Percentiles rank a stretch among this genome's conserved stretches.
phyloP scores from a whole-genome alignment of 2,888 invertebrate species.

The Aphelenchoides bicaudatus region DNA sequence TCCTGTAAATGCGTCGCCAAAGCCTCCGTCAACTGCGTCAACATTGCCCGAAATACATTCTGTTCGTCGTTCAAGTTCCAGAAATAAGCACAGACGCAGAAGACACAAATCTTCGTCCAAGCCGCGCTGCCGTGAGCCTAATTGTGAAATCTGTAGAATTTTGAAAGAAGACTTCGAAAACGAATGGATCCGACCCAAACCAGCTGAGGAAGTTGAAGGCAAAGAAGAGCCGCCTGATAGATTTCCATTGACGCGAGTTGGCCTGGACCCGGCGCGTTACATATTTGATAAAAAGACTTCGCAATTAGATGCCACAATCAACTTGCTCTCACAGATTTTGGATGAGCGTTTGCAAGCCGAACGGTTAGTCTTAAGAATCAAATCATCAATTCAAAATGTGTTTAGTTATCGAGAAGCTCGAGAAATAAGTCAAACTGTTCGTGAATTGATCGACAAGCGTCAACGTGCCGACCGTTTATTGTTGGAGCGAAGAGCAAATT shows the following conservation, averaged over 20 bases:
- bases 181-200: not conserved
- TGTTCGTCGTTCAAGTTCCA: not conserved
- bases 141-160: constrained; percentile 3
- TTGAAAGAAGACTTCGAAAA: not conserved
- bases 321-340: constrained; percentile 9
- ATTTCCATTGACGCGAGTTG: constrained; percentile 1
- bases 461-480: not conserved
- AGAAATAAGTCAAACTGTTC: constrained; percentile 2
- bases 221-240: too few relatives aligned
- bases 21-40: not conserved
- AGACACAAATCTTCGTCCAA: not conserved
- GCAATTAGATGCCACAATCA: constrained; percentile 15
- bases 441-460: constrained; percentile 13
- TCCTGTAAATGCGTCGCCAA: not conserved
- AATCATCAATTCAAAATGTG: not conserved
- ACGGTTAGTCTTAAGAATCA: not conserved
- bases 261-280: not conserved
- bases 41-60: not conserved
- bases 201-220: not conserved
- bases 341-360: constrained; percentile 15
- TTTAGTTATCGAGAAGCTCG: constrained; percentile 14
- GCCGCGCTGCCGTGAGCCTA: not conserved
- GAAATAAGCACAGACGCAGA: not conserved
- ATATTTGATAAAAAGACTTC: not conserved
- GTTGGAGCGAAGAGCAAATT: constrained; percentile 4